These are phyloP conservation scores for Trididemnum clinides DNA, from an alignment of 23 tunicate genomes.

Conservation along the genomic window DNA sequence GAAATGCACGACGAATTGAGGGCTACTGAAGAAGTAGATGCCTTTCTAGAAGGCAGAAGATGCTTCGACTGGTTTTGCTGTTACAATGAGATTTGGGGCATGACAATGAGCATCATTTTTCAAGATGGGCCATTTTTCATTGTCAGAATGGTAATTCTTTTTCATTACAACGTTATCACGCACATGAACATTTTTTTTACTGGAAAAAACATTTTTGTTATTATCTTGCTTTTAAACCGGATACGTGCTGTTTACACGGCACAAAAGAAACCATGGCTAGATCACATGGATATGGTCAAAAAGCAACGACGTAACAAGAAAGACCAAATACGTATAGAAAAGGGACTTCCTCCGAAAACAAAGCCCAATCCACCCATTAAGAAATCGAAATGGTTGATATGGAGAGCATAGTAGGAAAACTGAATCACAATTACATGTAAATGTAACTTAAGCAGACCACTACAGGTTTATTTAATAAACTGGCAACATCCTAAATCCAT, in stretches of 20 bases:
- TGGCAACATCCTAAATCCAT: too few species aligned
- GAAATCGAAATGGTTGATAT: conserved; percentile 18
- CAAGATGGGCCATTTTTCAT: conserved; percentile 91
- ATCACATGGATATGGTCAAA: conserved; percentile 47
- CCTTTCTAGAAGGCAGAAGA: conserved; percentile 21
- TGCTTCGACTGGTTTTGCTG: conserved; percentile 72
- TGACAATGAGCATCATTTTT: conserved; percentile 68
- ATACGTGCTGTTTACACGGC: conserved; percentile 71
- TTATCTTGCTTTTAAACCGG: conserved; percentile 60
- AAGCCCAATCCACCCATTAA: neutral
- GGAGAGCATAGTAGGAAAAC: conserved; percentile 41
- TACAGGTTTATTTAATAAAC: too few species aligned
- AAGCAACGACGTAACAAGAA: neutral
- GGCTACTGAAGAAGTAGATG: conserved; percentile 47
- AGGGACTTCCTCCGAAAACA: conserved; percentile 47
- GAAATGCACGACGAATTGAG: conserved; percentile 16
- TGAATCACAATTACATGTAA: too few species aligned
- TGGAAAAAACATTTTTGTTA: conserved; percentile 78
- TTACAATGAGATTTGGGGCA: conserved; percentile 87
- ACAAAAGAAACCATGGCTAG: conserved; percentile 51
- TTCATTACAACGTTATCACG: conserved; percentile 73
- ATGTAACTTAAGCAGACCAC: too few species aligned
- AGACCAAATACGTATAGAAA: conserved; percentile 24
- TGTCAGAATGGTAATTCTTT: conserved; percentile 59
- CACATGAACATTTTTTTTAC: conserved; percentile 91